phyloP scores from a whole-genome alignment of 1,140 invertebrate genomes.

The Drosophila repleta region DNA sequence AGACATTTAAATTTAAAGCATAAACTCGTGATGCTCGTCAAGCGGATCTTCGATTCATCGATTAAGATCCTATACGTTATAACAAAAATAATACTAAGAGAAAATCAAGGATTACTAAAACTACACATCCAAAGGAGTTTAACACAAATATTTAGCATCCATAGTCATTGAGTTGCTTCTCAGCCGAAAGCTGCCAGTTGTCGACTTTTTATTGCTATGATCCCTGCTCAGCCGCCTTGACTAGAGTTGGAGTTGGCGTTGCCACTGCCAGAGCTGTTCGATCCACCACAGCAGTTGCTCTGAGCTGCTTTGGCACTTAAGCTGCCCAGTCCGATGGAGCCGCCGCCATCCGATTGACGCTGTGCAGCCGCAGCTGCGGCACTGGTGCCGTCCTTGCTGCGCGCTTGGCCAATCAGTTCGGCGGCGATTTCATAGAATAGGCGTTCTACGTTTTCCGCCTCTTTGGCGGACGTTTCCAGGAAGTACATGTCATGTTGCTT shows the following conservation, averaged over 20 bases:
- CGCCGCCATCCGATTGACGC: conserved; percentile 54
- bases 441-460: conserved; percentile 98
- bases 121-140: conserved; percentile 70
- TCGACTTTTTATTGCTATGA: not conserved
- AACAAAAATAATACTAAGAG: conserved; percentile 57
- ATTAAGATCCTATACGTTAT: conserved; percentile 16
- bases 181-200: conserved; percentile 37
- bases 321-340: conserved; percentile 71
- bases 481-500: conserved; percentile 98
- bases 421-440: conserved; percentile 98
- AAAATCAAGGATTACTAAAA: conserved; percentile 59
- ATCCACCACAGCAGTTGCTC: conserved; percentile 70
- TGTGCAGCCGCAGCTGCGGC: conserved; percentile 61
- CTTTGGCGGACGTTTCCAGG: conserved; percentile 99
- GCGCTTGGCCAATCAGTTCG: conserved; percentile 92
- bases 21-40: conserved; percentile 49
- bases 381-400: conserved; percentile 72
- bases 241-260: conserved; percentile 56
- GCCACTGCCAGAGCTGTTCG: conserved; percentile 35
- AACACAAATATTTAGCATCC: conserved; percentile 80
- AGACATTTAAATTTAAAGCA: conserved; percentile 48
- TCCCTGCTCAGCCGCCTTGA: conserved; percentile 59
- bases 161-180: conserved; percentile 61
- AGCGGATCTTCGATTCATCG: conserved; percentile 24
- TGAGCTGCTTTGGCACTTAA: conserved; percentile 76